A percentile compares a stretch with the other conserved stretches of the same genome.
These are phyloP conservation scores for Chelonoidis abingdonii DNA, from an alignment of 2,113 vertebrate species.

Conservation along the genomic window DNA sequence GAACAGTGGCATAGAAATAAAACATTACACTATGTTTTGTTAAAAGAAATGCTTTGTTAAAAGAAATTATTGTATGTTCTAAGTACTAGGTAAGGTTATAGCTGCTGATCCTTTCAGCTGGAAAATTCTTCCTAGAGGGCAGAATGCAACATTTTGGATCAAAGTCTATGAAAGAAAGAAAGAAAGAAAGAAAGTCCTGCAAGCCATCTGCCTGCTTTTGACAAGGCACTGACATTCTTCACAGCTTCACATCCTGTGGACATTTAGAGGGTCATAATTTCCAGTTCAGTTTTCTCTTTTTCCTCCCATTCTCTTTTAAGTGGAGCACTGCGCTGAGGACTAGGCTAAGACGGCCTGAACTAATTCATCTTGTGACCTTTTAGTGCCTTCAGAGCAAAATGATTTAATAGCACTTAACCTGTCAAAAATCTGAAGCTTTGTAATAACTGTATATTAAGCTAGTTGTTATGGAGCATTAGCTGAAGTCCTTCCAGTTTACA, in stretches of 20 bases:
- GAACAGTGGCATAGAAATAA: neutral
- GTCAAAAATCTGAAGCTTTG: constrained; percentile 84
- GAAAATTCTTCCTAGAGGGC: constrained; percentile 76
- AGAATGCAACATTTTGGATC: constrained; percentile 74
- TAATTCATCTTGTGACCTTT: constrained; percentile 87
- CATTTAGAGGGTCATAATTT: constrained; percentile 83
- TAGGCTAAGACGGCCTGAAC: constrained; percentile 77
- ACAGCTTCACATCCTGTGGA: constrained; percentile 76
- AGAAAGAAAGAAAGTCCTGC: constrained; percentile 52
- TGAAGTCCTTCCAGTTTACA: constrained; percentile 79
- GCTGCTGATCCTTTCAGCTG: constrained; percentile 69
- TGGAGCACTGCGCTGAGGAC: constrained; percentile 68
- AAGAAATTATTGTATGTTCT: constrained; percentile 45
- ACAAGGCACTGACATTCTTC: constrained; percentile 78
- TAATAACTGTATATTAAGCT: constrained; percentile 86
- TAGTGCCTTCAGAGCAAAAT: constrained; percentile 82
- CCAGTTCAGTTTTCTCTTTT: constrained; percentile 74
- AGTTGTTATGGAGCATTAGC: constrained; percentile 82
- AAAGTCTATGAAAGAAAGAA: neutral
- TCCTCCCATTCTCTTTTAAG: constrained; percentile 52
- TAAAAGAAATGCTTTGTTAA: constrained; percentile 12
- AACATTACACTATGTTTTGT: neutral
- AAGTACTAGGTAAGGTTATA: constrained; percentile 29
- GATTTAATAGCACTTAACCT: constrained; percentile 89
- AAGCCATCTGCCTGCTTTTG: constrained; percentile 75